A percentile compares a stretch with the other conserved stretches of the same genome.
These are phyloP conservation scores for Chondrosia reniformis DNA, from an alignment of 37 sponge, comb jelly and placozoan species.

Conservation along the genomic window DNA sequence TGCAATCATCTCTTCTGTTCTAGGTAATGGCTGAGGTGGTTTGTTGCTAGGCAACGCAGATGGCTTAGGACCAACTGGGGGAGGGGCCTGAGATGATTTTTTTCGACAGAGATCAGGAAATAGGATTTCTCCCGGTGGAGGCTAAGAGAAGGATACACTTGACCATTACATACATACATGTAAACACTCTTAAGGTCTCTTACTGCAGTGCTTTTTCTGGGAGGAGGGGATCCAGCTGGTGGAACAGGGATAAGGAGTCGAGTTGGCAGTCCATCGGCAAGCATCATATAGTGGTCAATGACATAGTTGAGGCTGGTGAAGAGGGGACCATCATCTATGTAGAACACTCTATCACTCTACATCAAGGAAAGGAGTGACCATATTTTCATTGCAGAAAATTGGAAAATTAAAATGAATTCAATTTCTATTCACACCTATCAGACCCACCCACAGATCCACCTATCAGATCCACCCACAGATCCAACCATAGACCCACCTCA, in stretches of 20 bases:
- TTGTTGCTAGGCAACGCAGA: not conserved
- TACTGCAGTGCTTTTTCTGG: constrained; percentile 13
- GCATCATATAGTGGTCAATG: constrained; percentile 81
- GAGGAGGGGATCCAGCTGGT: constrained; percentile 25
- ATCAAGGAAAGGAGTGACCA: no score
- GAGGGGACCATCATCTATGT: constrained; percentile 91
- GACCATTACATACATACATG: not conserved
- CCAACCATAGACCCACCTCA: constrained; percentile 39
- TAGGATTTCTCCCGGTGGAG: constrained; percentile 40
- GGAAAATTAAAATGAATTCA: no score
- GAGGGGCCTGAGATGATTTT: not conserved
- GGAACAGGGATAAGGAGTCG: constrained; percentile 54
- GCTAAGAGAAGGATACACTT: constrained; percentile 18
- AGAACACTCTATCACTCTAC: constrained; percentile 75
- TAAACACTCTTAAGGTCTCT: not conserved
- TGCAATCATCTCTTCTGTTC: no score
- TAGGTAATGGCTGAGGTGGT: no score
- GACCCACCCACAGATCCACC: not conserved
- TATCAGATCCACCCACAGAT: not conserved
- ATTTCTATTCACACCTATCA: not conserved
- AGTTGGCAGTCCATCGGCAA: constrained; percentile 88
- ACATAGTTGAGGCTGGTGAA: constrained; percentile 57
- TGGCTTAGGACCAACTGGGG: constrained; percentile 20
- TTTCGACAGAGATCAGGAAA: constrained; percentile 22
- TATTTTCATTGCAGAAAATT: no score